A percentile compares a stretch with the other conserved stretches of the same genome.
phyloP scores from a whole-genome alignment of 2,797 vertebrate genomes.

The Poecilia velifera region DNA sequence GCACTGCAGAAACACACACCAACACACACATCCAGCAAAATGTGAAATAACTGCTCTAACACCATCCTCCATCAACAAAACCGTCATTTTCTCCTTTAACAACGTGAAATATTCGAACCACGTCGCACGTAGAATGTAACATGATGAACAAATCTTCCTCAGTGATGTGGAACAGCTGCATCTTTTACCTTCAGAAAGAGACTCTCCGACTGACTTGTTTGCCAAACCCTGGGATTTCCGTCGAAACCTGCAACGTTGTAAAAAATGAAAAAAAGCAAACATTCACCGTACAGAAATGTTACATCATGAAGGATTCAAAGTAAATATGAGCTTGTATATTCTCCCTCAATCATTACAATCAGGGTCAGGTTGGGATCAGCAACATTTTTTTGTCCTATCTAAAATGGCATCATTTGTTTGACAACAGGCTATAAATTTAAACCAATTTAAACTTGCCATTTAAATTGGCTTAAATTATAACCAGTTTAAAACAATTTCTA shows the following conservation, averaged over 20 bases:
- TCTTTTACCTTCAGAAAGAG: constrained; percentile 78
- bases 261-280: constrained; percentile 10
- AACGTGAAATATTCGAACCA: neutral
- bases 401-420: neutral
- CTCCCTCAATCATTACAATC: neutral
- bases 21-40: constrained; percentile 8
- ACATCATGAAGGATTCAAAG: neutral
- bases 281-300: neutral
- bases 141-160: neutral
- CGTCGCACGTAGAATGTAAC: neutral
- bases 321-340: neutral
- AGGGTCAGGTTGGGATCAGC: neutral
- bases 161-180: neutral
- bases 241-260: constrained; percentile 78
- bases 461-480: neutral
- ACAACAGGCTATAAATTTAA: neutral
- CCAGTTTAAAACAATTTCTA: neutral
- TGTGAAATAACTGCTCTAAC: neutral
- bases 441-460: no score
- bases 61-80: neutral
- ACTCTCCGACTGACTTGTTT: constrained; percentile 67
- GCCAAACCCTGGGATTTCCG: constrained; percentile 73
- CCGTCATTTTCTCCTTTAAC: neutral
- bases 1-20: constrained; percentile 74
- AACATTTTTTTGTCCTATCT: neutral